Evolutionary conservation across 2,113 vertebrate species (phyloP).

Genomic region (Morone saxatilis): DNA sequence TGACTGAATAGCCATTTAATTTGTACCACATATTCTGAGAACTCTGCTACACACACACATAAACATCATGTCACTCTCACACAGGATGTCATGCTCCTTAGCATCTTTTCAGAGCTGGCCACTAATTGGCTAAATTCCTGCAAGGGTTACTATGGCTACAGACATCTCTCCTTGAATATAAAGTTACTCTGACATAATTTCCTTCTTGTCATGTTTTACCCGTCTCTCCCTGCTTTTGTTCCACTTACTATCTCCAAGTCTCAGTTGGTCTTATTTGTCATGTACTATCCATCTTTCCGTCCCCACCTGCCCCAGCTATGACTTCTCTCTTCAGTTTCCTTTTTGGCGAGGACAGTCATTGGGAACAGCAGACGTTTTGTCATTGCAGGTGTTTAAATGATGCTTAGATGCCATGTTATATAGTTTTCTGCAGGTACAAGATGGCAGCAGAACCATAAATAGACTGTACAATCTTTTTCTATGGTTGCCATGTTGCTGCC

Average conservation of each 20-base stretch:
- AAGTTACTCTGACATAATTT: conserved; percentile 53
- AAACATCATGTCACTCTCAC: conserved; percentile 26
- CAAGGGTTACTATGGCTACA: conserved; percentile 67
- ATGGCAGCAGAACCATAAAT: conserved; percentile 56
- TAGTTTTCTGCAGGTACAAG: conserved; percentile 46
- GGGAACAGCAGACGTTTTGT: conserved; percentile 64
- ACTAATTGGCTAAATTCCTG: conserved; percentile 68
- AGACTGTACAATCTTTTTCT: conserved; percentile 32
- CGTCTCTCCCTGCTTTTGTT: not conserved
- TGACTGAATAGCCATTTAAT: conserved; percentile 39
- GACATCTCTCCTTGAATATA: conserved; percentile 51
- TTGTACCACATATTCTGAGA: conserved; percentile 6
- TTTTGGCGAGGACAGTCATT: conserved; percentile 31
- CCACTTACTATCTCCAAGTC: not conserved
- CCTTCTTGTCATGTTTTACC: conserved; percentile 43
- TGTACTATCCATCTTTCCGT: conserved; percentile 20
- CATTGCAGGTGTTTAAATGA: conserved; percentile 62
- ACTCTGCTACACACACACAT: not conserved
- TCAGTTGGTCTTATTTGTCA: conserved; percentile 9
- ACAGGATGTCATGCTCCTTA: conserved; percentile 33
- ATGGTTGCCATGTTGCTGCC: conserved; percentile 28
- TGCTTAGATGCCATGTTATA: conserved; percentile 31
- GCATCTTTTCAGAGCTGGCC: conserved; percentile 51
- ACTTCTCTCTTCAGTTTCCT: conserved; percentile 58
- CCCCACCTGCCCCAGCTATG: not conserved